Percentiles rank a stretch among this genome's conserved stretches.
Evolutionary conservation across 2,113 vertebrate genomes (phyloP).

Genomic region (Petaurus breviceps): DNA sequence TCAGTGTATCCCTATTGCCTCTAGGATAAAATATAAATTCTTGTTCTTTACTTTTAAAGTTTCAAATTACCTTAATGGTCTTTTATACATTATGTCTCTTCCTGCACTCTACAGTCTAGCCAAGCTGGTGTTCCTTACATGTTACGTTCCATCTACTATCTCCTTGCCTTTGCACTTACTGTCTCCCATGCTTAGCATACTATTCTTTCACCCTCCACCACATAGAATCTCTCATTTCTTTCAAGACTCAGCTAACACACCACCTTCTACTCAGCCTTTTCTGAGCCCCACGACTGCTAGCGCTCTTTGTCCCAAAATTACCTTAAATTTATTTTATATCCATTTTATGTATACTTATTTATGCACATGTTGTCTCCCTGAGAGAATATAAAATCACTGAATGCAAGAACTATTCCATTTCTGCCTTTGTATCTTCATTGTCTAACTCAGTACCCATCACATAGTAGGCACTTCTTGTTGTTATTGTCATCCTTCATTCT

Average conservation of each 20-base stretch:
- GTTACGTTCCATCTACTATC: not conserved
- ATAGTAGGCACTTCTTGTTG: no score
- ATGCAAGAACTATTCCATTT: not conserved
- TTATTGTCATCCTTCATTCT: no score
- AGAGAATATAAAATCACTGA: not conserved
- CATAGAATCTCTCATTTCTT: not conserved
- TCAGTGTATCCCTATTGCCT: not conserved
- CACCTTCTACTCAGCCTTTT: not conserved
- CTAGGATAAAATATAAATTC: not conserved
- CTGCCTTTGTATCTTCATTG: not conserved
- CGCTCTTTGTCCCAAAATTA: not conserved
- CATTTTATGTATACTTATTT: not conserved
- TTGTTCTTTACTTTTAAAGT: not conserved
- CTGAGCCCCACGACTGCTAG: not conserved
- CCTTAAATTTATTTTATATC: not conserved
- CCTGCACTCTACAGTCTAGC: not conserved
- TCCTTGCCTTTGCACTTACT: not conserved
- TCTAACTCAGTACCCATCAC: not conserved
- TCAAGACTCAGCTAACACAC: no score
- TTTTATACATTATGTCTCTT: not conserved
- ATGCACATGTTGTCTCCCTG: not conserved
- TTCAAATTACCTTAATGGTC: not conserved
- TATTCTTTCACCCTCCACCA: not conserved
- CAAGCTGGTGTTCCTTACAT: not conserved
- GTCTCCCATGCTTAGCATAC: not conserved